These are phyloP conservation scores for Dreissena rostriformis DNA, from an alignment of 1,140 invertebrate species.

Conservation along the genomic window DNA sequence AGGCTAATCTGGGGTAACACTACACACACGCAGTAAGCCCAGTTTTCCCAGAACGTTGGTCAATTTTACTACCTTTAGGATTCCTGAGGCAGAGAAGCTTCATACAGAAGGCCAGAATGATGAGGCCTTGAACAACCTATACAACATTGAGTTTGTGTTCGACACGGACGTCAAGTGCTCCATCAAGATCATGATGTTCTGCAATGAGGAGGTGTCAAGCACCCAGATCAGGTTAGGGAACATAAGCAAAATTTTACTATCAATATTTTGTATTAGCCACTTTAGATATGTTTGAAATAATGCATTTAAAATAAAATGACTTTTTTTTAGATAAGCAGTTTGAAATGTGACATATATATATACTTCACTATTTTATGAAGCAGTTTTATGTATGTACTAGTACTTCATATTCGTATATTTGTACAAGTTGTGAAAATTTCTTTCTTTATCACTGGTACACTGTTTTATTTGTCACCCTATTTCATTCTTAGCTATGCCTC, in stretches of 20 bases:
- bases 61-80: slow-evolving; percentile 26
- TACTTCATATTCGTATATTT: background rate
- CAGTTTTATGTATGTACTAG: background rate
- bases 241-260: too few species aligned
- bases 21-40: too few species aligned
- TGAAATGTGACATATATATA: background rate
- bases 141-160: slow-evolving; percentile 98
- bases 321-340: too few species aligned
- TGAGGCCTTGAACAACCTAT: slow-evolving; percentile 78
- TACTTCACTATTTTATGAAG: background rate
- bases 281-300: too few species aligned
- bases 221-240: slow-evolving; percentile 79
- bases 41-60: too few species aligned
- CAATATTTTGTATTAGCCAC: too few species aligned
- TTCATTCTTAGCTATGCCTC: slow-evolving; percentile 88
- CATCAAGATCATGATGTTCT: slow-evolving; percentile 97
- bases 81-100: slow-evolving; percentile 65
- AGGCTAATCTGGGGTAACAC: too few species aligned
- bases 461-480: too few species aligned
- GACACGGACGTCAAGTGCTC: slow-evolving; percentile 96
- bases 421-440: background rate
- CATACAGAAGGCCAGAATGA: slow-evolving; percentile 56
- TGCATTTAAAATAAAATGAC: too few species aligned
- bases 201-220: slow-evolving; percentile 92
- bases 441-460: too few species aligned